A percentile compares a stretch with the other conserved stretches of the same genome.
These are phyloP conservation scores for Conops quadrifasciatus DNA, from an alignment of 2,888 invertebrate species.

Conservation along the genomic window DNA sequence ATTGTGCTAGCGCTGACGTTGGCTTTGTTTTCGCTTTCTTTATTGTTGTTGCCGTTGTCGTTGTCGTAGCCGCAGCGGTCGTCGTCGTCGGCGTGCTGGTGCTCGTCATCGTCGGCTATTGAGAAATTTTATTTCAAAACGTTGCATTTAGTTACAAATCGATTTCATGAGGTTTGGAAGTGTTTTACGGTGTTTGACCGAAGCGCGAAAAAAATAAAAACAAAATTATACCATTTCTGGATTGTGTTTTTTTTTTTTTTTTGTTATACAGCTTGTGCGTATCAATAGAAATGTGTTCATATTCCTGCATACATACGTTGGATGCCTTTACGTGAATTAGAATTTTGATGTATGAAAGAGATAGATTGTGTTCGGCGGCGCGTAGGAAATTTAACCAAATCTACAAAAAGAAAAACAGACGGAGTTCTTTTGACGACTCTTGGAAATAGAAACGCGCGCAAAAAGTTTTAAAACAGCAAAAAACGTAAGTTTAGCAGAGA, in stretches of 20 bases:
- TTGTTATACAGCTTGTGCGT: no score
- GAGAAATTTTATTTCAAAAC: constrained; percentile 61
- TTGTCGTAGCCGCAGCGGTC: neutral
- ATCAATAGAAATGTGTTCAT: no score
- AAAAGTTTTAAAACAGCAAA: constrained; percentile 8
- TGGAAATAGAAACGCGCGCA: constrained; percentile 20
- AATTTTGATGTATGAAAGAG: constrained; percentile 21
- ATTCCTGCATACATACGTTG: neutral
- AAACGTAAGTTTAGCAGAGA: constrained; percentile 12
- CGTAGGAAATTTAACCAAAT: neutral
- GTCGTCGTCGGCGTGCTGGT: constrained; percentile 19
- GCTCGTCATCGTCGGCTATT: constrained; percentile 42
- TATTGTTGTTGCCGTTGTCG: constrained; percentile 9
- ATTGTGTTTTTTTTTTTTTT: constrained; percentile 24
- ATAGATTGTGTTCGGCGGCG: neutral
- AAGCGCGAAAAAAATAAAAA: constrained; percentile 40
- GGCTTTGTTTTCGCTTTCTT: constrained; percentile 1
- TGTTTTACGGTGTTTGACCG: constrained; percentile 58
- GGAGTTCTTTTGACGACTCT: no score
- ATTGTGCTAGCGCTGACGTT: neutral
- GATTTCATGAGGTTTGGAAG: constrained; percentile 61
- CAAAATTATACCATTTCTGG: no score
- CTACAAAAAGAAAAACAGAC: no score
- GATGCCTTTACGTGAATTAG: neutral
- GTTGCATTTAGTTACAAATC: constrained; percentile 60